These are phyloP conservation scores for Slavum lentiscoides DNA, from an alignment of 2,888 invertebrate genomes.

Conservation along the genomic window DNA sequence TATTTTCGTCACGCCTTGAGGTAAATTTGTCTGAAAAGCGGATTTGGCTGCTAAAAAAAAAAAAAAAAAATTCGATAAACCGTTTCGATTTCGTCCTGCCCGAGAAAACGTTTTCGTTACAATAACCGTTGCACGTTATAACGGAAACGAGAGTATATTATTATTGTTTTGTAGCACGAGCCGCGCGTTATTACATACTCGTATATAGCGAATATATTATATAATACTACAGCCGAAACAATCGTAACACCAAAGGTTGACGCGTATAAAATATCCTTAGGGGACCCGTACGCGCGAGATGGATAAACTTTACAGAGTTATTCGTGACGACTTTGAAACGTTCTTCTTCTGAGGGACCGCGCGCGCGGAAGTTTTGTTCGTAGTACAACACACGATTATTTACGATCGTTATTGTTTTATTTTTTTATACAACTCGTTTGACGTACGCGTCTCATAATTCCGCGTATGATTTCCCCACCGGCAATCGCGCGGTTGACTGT, in stretches of 20 bases:
- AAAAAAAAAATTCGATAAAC: no score
- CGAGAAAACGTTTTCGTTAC: no score
- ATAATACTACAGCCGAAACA: neutral
- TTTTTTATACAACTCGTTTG: neutral
- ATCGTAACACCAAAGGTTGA: slow-evolving; percentile 28
- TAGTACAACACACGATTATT: neutral
- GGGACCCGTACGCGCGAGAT: slow-evolving; percentile 23
- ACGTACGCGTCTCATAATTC: neutral
- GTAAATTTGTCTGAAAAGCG: no score
- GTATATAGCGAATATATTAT: neutral
- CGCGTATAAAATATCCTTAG: slow-evolving; percentile 22
- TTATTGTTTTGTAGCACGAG: no score
- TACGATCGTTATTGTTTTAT: slow-evolving; percentile 10
- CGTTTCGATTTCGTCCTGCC: no score
- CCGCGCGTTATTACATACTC: neutral
- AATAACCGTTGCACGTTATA: no score
- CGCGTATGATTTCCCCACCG: neutral
- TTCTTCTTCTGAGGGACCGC: neutral
- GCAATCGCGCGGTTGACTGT: no score
- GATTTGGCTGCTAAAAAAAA: no score
- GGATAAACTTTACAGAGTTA: slow-evolving; percentile 33
- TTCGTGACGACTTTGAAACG: slow-evolving; percentile 13
- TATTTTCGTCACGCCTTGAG: no score
- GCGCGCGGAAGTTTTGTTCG: slow-evolving; percentile 2
- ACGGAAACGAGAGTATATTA: neutral